A percentile compares a stretch with the other conserved stretches of the same genome.
These are phyloP conservation scores for Corydoras sp. DNA, from an alignment of 2,113 vertebrate species.

Conservation along the genomic window DNA sequence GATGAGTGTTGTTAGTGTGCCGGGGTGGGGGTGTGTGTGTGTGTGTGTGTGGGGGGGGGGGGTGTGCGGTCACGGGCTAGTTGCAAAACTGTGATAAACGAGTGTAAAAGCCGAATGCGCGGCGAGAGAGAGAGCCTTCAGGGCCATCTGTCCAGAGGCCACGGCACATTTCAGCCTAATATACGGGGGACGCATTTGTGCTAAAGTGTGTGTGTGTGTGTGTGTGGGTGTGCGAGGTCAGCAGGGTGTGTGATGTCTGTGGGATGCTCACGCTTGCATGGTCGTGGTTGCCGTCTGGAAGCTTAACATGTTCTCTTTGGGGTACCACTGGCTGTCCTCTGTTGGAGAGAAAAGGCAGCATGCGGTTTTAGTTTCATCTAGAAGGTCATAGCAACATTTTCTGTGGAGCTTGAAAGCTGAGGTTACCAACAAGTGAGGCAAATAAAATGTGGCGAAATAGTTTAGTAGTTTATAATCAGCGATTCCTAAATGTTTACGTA, in stretches of 20 bases:
- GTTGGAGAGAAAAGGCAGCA: conserved; percentile 47
- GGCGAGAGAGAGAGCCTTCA: conserved; percentile 9
- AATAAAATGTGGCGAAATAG: too few species aligned
- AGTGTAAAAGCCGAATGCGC: too few species aligned
- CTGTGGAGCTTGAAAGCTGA: too few species aligned
- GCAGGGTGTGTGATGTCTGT: background rate
- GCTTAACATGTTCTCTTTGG: conserved; percentile 94
- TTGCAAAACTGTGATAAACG: conserved; percentile 1
- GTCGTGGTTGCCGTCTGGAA: conserved; percentile 96
- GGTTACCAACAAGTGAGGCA: too few species aligned
- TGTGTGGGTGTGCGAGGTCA: background rate
- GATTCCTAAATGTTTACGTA: too few species aligned
- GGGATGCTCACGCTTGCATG: conserved; percentile 94
- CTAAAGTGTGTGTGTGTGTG: conserved; percentile 7
- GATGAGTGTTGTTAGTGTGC: background rate
- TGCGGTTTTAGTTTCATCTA: background rate
- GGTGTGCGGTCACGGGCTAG: conserved; percentile 1
- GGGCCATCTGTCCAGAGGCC: conserved; percentile 30
- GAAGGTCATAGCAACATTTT: too few species aligned
- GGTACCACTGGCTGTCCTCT: conserved; percentile 96
- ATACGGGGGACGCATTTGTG: background rate
- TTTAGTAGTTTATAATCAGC: too few species aligned
- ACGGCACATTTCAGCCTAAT: conserved; percentile 7
- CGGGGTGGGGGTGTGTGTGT: conserved; percentile 6
- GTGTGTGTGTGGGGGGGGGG: conserved; percentile 7